Base-by-base conservation (phyloP, 2,888 invertebrate genomes). In the Limnephilus marmoratus region DNA sequence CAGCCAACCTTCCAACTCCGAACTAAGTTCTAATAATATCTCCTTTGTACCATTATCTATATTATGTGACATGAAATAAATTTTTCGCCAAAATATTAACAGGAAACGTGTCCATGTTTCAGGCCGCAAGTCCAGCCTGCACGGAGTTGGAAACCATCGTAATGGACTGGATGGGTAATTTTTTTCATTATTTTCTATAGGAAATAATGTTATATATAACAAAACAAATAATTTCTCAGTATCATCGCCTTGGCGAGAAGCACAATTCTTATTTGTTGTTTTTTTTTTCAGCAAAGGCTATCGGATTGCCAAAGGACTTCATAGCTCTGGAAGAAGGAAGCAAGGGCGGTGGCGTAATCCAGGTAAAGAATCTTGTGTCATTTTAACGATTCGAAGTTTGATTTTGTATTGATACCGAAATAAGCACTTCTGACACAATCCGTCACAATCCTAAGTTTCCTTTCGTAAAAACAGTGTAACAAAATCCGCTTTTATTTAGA, bases 81-180 rank as follows among this genome's bases (percentile, higher is more conserved):
- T 88, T 24, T 88, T 11, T 88, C 9, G 2, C 9, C 68, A 68
- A 68, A 68, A 68, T 68, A 18, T 68, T 68, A 7, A 68, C 68
- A 9, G n/a, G 68, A 68, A 68, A 68, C 24, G 1, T 68, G 24
- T 68, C 24, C n/a, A 24, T 53, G 95, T 96, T 96, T 92, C 96
- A 98, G 98, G 99, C 99, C 31, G 99, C 99, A n/a, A 99, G 99
- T 96, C 99, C 99, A 3, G 99, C 99, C 3, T 99, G 99, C 95
- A 99, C 99, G 82, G 99, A 99, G 96, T 95, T 99, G 94, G 99
- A 99, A 96, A 99, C 98, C 1, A 98, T 99, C 94, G 98, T 99
- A 94, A 96, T 99, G 94, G 99, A 99, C 95, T 99, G 99, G 99
- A 96, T 99, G 95, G 99, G 98, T 97, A 96, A 96, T 81, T 81